These are phyloP conservation scores for Sylvietta virens DNA, from an alignment of 2,113 vertebrate genomes.

Conservation along the genomic window DNA sequence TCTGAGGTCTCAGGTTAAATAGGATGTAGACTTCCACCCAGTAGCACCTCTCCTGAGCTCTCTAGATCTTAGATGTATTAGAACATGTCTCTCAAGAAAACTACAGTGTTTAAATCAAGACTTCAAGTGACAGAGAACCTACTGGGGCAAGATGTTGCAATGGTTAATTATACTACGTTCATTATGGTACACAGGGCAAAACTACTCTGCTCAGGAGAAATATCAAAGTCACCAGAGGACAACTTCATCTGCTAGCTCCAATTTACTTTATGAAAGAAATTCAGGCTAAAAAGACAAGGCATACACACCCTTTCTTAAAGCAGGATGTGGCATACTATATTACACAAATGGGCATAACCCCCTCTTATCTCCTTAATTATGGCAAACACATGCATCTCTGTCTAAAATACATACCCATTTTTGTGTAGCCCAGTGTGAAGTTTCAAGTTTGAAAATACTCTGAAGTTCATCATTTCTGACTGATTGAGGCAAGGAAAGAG, in stretches of 20 bases:
- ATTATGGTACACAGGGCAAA: constrained; percentile 44
- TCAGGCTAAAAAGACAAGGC: not conserved
- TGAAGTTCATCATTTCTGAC: not conserved
- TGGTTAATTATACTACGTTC: constrained; percentile 42
- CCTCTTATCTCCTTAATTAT: not conserved
- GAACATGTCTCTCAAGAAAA: not conserved
- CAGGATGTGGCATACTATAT: not conserved
- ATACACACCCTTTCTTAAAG: not conserved
- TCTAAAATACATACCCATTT: not conserved
- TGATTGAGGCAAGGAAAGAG: not conserved
- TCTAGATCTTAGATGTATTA: not conserved
- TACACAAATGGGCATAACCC: not conserved
- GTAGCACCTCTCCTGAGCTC: not conserved
- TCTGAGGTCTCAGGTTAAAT: not conserved
- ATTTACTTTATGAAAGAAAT: not conserved
- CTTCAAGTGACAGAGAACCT: constrained; percentile 57
- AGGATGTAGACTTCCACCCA: not conserved
- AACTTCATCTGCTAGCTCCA: constrained; percentile 32
- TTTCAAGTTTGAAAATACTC: not conserved
- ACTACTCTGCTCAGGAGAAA: constrained; percentile 41
- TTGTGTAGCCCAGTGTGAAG: not conserved
- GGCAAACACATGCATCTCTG: not conserved
- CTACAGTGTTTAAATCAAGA: constrained; percentile 41
- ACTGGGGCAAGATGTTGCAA: constrained; percentile 36
- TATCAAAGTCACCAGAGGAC: constrained; percentile 43